Percentiles rank a stretch among this genome's conserved stretches.
Evolutionary conservation across 2,113 vertebrate genomes (phyloP).

Genomic region (Equus przewalskii): DNA sequence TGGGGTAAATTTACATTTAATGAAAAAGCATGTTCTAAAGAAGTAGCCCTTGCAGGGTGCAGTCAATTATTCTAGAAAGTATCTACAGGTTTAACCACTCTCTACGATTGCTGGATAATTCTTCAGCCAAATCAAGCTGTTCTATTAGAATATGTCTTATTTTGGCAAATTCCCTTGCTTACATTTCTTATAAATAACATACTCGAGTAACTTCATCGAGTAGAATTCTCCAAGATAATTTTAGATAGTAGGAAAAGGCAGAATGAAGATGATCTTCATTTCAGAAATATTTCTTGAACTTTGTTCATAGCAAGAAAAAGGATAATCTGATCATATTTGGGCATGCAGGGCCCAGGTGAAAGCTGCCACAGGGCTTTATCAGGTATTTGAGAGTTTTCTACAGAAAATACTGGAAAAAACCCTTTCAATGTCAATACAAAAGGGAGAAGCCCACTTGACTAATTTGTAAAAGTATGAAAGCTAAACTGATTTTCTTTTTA

Average conservation of each 20-base stretch:
- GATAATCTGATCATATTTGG: not conserved
- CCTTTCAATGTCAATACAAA: not conserved
- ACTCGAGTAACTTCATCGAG: not conserved
- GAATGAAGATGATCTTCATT: slow-evolving; percentile 26
- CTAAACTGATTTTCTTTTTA: not conserved
- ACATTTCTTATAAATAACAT: not conserved
- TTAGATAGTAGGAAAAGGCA: not conserved
- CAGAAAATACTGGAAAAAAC: slow-evolving; percentile 4
- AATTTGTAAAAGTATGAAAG: not conserved
- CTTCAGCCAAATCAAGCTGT: not conserved
- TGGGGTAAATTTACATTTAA: not conserved
- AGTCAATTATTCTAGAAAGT: not conserved
- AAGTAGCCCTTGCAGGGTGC: not conserved
- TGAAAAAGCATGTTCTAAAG: not conserved
- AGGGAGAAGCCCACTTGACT: not conserved
- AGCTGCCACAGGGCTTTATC: not conserved
- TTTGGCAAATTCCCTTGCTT: not conserved
- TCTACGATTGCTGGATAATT: not conserved
- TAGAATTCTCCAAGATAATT: not conserved
- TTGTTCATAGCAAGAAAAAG: slow-evolving; percentile 16
- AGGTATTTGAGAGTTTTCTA: not conserved
- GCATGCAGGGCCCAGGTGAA: not conserved
- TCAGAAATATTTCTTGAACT: slow-evolving; percentile 22
- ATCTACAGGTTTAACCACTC: not conserved
- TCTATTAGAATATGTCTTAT: not conserved